Evolutionary conservation across 2,888 invertebrate species (phyloP), one percentile per base, ranked within the genome.

Genomic region (Lycia hirtaria): DNA sequence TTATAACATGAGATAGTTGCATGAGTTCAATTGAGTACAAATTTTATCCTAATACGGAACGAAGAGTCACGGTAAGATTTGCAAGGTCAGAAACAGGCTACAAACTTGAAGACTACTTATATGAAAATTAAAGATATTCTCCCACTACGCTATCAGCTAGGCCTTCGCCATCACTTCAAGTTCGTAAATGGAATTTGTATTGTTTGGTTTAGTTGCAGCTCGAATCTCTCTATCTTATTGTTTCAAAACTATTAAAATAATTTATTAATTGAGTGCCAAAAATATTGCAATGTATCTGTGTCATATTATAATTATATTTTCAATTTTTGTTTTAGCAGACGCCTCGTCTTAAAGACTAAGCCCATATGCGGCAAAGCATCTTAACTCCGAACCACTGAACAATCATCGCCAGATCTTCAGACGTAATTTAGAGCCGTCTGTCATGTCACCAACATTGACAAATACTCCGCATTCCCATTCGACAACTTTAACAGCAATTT

Each of bases 401-500:
- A 35, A 47, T 47, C 47, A 47, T 44, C 44, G 30, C 24, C 33
- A 45, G 45, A 44, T 45, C 32, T 32, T 10, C 30, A 30, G 17
- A 44, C 53, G 45, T 49, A 68, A 71, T 69, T 72, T 73, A 69
- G 69, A 73, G 70, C 71, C 68, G 71, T 72, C 64, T 72, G 80
- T 78, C 77, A 75, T 53, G 75, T 79, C 47, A 40, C 38, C 30
- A 72, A 76, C 67, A 69, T 64, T 72, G 76, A 78, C 75, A 75
- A 75, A 83, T 83, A 74, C 82, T 62, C 68, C 45, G 61, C 78
- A 78, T 81, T 78, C 74, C 61, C 48, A 60, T 58, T 52, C 56
- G 62, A 69, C 72, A 72, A 68, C 59, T 64, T 68, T 70, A 67
- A 68, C 71, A 73, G 71, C 64, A 65, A 70, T 72, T 63, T 67